Base-by-base conservation (phyloP, 2,888 invertebrate genomes). In the Xylota sylvarum region DNA sequence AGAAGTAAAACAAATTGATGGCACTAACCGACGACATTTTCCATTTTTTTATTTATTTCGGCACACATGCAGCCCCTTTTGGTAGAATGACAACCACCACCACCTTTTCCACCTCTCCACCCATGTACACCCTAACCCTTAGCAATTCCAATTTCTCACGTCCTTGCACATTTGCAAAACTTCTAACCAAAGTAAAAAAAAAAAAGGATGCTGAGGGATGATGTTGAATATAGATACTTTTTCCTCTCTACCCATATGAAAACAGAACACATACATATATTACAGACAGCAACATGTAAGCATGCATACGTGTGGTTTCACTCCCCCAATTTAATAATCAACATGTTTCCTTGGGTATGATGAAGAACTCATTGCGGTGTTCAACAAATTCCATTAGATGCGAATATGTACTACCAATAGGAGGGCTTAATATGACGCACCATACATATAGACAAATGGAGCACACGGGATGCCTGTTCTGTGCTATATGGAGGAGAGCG, bases 341-440 rank as follows among this genome's bases (percentile, higher is more conserved):
- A 69, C 82, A 78, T 82, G 86, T 73, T 55, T 86, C 56, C 65
- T 77, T 40, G 32, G 60, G 77, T 37, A 82, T 81, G 85, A 82
- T 86, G 81, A 73, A 73, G 77, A 69, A 77, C 77, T 78, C 82
- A 86, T 86, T 86, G 82, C 82, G 77, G 77, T 82, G 76, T 86
- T 78, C 69, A 82, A 73, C 72, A 82, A 86, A 86, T 86, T 86
- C 86, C 86, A 86, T 86, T 86, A 86, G 86, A 86, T 81, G 78
- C 64, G 60, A 86, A 86, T 82, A 43, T 43, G 43, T 43, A 78
- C 82, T 76, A 72, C 86, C 82, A 82, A 86, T 86, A 86, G 77
- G 14, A 17, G 48, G 55, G 72, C 72, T 82, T 69, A 82, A 82
- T 82, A 78, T 67, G 55, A 6, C 74, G 64, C 35, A 30, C 46